Evolutionary conservation across 2,113 vertebrate genomes (phyloP).

Genomic region (Podilymbus podiceps): DNA sequence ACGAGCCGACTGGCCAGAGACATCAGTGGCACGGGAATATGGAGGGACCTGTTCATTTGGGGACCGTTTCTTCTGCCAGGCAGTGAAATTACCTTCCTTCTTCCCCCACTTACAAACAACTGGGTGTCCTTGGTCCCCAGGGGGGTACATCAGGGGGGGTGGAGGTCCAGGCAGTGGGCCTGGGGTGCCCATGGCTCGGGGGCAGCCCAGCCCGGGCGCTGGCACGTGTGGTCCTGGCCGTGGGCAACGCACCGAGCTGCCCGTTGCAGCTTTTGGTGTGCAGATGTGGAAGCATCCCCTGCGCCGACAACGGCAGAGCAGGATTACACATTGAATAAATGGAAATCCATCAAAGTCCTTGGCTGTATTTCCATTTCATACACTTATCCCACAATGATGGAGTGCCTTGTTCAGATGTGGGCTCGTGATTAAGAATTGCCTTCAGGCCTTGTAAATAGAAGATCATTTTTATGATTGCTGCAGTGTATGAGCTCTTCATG

Average conservation of each 20-base stretch:
- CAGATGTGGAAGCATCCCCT: background rate
- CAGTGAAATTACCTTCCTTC: background rate
- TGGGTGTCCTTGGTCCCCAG: background rate
- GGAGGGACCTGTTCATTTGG: background rate
- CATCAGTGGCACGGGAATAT: background rate
- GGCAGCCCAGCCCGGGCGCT: background rate
- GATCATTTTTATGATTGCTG: conserved; percentile 8
- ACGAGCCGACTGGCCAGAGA: background rate
- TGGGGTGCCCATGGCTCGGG: background rate
- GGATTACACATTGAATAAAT: background rate
- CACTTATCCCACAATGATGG: background rate
- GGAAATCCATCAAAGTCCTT: background rate
- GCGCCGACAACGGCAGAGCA: background rate
- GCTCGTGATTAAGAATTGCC: background rate
- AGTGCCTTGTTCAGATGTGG: background rate
- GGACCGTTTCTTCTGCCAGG: background rate
- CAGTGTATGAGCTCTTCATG: background rate
- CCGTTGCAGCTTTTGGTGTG: background rate
- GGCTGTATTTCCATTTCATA: background rate
- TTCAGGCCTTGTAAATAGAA: background rate
- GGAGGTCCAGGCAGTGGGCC: background rate
- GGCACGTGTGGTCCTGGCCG: rapidly evolving
- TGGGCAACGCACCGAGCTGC: background rate
- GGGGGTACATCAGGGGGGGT: background rate
- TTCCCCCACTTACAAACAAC: no score